phyloP scores from a whole-genome alignment of 2,888 invertebrate species.

The Pterostichus niger region DNA sequence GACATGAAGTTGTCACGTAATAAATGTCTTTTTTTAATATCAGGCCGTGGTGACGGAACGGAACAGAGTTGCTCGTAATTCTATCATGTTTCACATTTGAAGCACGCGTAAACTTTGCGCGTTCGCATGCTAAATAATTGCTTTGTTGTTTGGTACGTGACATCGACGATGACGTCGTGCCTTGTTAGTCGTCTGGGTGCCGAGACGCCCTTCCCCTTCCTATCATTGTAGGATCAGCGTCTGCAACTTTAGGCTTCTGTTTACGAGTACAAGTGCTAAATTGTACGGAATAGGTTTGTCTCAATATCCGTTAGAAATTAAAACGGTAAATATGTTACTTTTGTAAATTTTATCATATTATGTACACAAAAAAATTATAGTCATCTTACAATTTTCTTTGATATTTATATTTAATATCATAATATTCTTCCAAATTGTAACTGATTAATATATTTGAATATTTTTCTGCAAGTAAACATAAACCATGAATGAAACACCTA shows the following conservation, averaged over 20 bases:
- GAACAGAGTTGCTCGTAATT: constrained; percentile 61
- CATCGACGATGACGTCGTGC: constrained; percentile 52
- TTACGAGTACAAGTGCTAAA: too few relatives aligned
- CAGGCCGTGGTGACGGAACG: constrained; percentile 46
- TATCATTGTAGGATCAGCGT: background rate
- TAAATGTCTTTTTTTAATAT: constrained; percentile 68
- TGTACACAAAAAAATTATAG: too few relatives aligned
- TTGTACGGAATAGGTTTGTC: too few relatives aligned
- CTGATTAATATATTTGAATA: too few relatives aligned
- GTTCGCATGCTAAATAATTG: constrained; percentile 66
- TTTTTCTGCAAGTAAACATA: too few relatives aligned
- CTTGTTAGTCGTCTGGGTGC: constrained; percentile 42
- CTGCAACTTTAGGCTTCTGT: background rate
- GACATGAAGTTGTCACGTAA: constrained; percentile 66
- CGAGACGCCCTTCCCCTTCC: constrained; percentile 10
- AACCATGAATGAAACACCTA: too few relatives aligned
- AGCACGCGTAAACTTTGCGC: constrained; percentile 59
- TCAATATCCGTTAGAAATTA: too few relatives aligned
- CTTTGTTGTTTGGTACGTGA: constrained; percentile 66
- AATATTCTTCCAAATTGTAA: too few relatives aligned
- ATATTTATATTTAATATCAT: too few relatives aligned
- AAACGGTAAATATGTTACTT: too few relatives aligned
- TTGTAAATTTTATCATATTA: too few relatives aligned
- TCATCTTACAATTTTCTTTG: too few relatives aligned
- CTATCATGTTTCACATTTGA: constrained; percentile 65